Evolutionary conservation across 2,888 invertebrate species (phyloP).

Genomic region (Sarcophaga rosellei): DNA sequence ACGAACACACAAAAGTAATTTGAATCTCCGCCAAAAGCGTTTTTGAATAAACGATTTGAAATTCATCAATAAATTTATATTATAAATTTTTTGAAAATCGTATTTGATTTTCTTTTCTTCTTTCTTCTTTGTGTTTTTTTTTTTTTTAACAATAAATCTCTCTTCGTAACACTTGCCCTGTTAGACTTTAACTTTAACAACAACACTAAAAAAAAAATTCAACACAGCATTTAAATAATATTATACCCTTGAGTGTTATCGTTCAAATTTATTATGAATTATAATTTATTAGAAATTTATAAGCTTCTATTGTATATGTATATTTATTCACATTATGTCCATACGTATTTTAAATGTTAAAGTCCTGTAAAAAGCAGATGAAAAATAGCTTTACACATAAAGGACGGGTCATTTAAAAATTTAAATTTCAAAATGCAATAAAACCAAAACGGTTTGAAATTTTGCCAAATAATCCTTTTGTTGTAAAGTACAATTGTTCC

Average conservation of each 20-base stretch:
- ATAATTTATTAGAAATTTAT: constrained; percentile 9
- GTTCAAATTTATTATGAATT: constrained; percentile 22
- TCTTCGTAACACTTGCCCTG: background rate
- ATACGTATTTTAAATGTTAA: too few species aligned
- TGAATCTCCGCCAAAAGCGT: constrained; percentile 29
- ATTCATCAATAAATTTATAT: constrained; percentile 33
- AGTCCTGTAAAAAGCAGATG: too few species aligned
- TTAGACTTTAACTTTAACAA: background rate
- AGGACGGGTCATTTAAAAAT: too few species aligned
- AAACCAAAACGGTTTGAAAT: too few species aligned
- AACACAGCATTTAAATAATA: constrained; percentile 14
- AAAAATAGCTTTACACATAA: too few species aligned
- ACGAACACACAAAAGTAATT: constrained; percentile 35
- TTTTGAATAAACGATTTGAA: constrained; percentile 11
- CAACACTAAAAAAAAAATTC: background rate
- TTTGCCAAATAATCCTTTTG: too few species aligned
- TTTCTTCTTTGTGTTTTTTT: background rate
- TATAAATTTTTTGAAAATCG: constrained; percentile 34
- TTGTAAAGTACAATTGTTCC: too few species aligned
- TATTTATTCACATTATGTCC: too few species aligned
- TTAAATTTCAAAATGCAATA: too few species aligned
- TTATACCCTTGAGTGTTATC: constrained; percentile 52
- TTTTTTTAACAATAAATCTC: background rate
- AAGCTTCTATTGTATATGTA: too few species aligned
- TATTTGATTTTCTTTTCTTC: background rate